phyloP scores from a whole-genome alignment of 2,113 vertebrate species.

The Archilochus colubris region DNA sequence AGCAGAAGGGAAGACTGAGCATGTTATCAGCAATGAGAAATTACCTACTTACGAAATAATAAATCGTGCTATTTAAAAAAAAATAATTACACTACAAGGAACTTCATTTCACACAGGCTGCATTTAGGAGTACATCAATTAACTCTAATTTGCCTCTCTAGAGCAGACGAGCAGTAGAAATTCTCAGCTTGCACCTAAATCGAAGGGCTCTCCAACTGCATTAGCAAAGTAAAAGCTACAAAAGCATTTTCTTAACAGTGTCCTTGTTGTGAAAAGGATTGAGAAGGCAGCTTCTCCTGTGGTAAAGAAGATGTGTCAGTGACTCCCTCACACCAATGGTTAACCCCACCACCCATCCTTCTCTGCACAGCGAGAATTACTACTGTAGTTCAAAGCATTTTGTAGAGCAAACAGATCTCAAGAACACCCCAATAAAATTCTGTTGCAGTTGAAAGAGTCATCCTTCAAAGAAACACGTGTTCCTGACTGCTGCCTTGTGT shows the following conservation, averaged over 20 bases:
- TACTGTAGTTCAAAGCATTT: not conserved
- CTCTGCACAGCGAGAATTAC: not conserved
- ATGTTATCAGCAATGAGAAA: constrained; percentile 4
- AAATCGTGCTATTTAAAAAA: not conserved
- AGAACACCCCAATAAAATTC: not conserved
- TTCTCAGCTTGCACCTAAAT: not conserved
- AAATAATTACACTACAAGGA: not conserved
- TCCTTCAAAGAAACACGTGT: not conserved
- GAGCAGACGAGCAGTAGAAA: not conserved
- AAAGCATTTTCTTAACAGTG: not conserved
- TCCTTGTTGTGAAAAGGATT: not conserved
- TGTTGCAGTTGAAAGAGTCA: not conserved
- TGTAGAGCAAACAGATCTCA: not conserved
- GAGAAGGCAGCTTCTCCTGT: not conserved
- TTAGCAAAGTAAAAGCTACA: not conserved
- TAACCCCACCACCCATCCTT: not conserved
- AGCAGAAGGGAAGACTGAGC: not conserved
- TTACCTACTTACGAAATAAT: not conserved
- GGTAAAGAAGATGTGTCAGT: not conserved
- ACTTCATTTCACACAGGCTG: not conserved
- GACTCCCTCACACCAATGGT: not conserved
- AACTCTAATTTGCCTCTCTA: not conserved
- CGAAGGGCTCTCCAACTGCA: not conserved
- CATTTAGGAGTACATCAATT: not conserved
- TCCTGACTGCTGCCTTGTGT: not conserved